These are phyloP conservation scores for Huso huso DNA, from an alignment of 2,797 vertebrate genomes.

Conservation along the genomic window DNA sequence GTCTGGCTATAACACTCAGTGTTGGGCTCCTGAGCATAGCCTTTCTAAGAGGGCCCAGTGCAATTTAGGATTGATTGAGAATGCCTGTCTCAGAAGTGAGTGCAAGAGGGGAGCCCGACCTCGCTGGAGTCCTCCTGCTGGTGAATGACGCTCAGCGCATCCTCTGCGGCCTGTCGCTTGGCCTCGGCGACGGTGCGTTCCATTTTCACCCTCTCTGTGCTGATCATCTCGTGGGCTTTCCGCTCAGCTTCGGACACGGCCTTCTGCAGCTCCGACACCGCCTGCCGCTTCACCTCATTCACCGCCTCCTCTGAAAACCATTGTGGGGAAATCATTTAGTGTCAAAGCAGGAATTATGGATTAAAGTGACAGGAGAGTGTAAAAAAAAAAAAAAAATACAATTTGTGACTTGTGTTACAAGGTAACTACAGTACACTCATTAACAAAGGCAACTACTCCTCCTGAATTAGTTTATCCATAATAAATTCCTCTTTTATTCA, in stretches of 20 bases:
- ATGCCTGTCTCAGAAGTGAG: no score
- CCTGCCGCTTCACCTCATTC: constrained; percentile 84
- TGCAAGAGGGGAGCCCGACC: constrained; percentile 44
- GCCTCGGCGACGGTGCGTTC: constrained; percentile 77
- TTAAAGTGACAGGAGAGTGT: constrained; percentile 6
- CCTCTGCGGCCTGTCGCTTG: constrained; percentile 76
- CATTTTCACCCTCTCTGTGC: constrained; percentile 78
- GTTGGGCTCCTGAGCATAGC: no score
- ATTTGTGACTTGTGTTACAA: constrained; percentile 46
- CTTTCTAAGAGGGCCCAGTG: no score
- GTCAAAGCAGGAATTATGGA: background rate
- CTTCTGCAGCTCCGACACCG: constrained; percentile 80
- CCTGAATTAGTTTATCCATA: constrained; percentile 65
- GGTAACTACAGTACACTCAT: constrained; percentile 29
- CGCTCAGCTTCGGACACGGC: constrained; percentile 77
- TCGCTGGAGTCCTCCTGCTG: constrained; percentile 86
- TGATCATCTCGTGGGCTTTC: constrained; percentile 84
- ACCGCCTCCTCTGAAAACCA: constrained; percentile 73
- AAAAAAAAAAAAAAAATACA: constrained; percentile 20
- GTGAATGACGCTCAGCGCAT: constrained; percentile 74
- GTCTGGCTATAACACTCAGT: no score
- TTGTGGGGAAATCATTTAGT: background rate
- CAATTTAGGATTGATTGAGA: no score
- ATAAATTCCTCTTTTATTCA: constrained; percentile 73
- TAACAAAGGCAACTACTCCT: constrained; percentile 59